These are phyloP conservation scores for Rhopalosiphum padi DNA, from an alignment of 1,140 invertebrate genomes.

Conservation along the genomic window DNA sequence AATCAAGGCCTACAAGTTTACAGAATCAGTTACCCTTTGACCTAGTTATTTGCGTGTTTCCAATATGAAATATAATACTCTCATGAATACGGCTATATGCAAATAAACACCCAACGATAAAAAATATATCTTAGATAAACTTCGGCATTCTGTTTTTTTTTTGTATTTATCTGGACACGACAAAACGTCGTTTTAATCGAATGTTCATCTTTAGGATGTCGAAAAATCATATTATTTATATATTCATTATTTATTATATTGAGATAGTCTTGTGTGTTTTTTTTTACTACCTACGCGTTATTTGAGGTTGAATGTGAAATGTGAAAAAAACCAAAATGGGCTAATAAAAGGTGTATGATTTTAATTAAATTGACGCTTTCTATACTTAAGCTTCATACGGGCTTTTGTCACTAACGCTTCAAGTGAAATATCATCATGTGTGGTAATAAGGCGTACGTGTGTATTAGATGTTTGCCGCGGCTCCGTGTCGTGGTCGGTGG, in stretches of 20 bases:
- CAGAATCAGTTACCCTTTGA: constrained; percentile 32
- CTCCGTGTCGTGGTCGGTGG: not conserved
- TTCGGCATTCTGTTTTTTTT: not conserved
- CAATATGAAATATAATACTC: not conserved
- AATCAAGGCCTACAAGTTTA: not conserved
- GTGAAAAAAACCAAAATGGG: not conserved
- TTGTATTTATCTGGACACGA: not conserved
- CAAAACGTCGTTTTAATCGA: not conserved
- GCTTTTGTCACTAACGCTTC: not conserved
- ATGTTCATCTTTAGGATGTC: not conserved
- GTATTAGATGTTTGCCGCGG: not conserved
- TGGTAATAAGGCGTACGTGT: not conserved
- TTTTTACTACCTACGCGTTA: not conserved
- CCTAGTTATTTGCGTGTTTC: constrained; percentile 10
- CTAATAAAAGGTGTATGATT: not conserved
- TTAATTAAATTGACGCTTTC: not conserved
- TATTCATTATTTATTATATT: not conserved
- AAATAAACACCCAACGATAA: not conserved
- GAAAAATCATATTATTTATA: not conserved
- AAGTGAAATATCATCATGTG: not conserved
- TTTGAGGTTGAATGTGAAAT: not conserved
- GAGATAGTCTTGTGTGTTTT: not conserved
- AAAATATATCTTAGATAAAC: not conserved
- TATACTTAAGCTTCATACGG: not conserved
- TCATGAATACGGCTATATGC: not conserved